Percentiles rank a stretch among this genome's conserved stretches.
These are phyloP conservation scores for Ennomos quercinarius DNA, from an alignment of 2,888 invertebrate genomes.

Conservation along the genomic window DNA sequence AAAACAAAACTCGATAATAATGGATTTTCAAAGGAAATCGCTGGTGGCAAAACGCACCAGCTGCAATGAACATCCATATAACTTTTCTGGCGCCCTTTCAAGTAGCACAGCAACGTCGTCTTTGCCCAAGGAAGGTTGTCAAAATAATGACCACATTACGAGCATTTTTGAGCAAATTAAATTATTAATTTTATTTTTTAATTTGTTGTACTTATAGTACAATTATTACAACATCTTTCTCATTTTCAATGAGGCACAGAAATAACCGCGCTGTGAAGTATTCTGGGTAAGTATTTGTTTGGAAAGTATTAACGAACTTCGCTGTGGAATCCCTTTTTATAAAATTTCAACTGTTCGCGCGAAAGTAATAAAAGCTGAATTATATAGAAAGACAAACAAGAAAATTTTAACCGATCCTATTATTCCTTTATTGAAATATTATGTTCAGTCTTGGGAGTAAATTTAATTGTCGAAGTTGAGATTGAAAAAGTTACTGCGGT, in stretches of 20 bases:
- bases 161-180: too few species aligned
- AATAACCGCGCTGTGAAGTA: conserved; percentile 8
- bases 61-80: too few species aligned
- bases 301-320: conserved; percentile 24
- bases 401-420: conserved; percentile 58
- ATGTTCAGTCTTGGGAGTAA: conserved; percentile 73
- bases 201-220: too few species aligned
- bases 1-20: too few species aligned
- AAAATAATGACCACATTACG: too few species aligned
- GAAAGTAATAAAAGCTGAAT: conserved; percentile 37
- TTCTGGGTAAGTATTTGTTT: conserved; percentile 20
- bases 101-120: too few species aligned
- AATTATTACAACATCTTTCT: too few species aligned
- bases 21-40: too few species aligned
- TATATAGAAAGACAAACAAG: conserved; percentile 48
- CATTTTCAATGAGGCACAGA: conserved; percentile 1
- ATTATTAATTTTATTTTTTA: too few species aligned
- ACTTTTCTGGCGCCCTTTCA: too few species aligned
- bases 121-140: too few species aligned
- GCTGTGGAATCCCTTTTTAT: conserved; percentile 16
- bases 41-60: too few species aligned
- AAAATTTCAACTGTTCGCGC: conserved; percentile 24
- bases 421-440: conserved; percentile 74
- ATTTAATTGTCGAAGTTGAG: conserved; percentile 83
- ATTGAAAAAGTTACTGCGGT: conserved; percentile 82